Base-by-base conservation (phyloP, 2,113 vertebrate species). In the Myocastor coypus region DNA sequence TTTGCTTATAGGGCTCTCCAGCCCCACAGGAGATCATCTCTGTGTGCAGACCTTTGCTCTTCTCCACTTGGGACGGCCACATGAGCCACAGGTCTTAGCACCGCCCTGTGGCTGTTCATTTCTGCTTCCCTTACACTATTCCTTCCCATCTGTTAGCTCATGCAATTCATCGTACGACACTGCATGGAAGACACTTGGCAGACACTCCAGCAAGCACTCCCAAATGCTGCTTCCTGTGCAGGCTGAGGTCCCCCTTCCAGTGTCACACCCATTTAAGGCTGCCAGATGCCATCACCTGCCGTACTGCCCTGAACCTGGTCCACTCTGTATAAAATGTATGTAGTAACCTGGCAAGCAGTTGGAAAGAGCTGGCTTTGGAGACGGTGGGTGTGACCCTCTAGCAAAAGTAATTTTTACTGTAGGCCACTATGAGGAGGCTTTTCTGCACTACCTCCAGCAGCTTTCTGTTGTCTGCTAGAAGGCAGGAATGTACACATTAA, bases 391-490 rank as follows among this genome's bases (percentile, higher is more conserved):
- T 64, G 66, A 32, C 10, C 32, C 32, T 61, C 46, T 52, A 92
- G 8, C 22, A 85, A 85, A 96, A 94, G 20, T 42, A 87, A 37
- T 87, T 19, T 28, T 84, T n/a, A 26, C 12, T 34, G 16, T 4
- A 32, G 37, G 78, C 61, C 57, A 71, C 83, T 46, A 7, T 64
- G 9, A 68, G 22, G 8, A 69, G 87, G 68, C 28, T 46, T 26
- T 82, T 87, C 28, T 52, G 81, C 46, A 5, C 32, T n/a, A 3
- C 85, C 37, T 37, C 86, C 24, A 46, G 78, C 63, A 4, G 4
- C 81, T 92, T 88, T 17, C 46, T 11, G 77, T 46, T 57, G 26
- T 9, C 55, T 59, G 52, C 50, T 92, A 83, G 88, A 97, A 77
- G 57, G 28, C 75, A 94, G 64, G 34, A 80, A 14, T 12, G 50